Evolutionary conservation across 2,113 vertebrate genomes (phyloP).

Genomic region (Callaeas wilsoni): DNA sequence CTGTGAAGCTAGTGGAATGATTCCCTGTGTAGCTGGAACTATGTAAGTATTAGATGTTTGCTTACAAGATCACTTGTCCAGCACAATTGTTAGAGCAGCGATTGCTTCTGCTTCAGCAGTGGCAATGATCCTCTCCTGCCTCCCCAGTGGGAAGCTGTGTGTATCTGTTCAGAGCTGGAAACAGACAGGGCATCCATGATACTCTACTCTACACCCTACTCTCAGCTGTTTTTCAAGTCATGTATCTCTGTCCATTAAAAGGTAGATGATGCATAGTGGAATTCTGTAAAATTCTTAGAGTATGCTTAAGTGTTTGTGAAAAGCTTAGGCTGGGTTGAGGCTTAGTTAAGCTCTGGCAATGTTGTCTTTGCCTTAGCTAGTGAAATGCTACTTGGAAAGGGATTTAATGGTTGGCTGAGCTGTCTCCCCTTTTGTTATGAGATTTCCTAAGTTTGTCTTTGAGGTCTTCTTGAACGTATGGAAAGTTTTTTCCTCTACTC

Average conservation of each 20-base stretch:
- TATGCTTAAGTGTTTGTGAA: not conserved
- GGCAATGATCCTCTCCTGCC: not conserved
- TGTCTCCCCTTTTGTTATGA: not conserved
- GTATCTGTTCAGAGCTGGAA: not conserved
- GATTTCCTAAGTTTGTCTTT: not conserved
- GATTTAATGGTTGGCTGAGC: not conserved
- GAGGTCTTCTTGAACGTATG: not conserved
- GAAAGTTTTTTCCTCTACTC: not conserved
- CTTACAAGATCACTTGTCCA: not conserved
- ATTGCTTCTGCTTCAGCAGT: not conserved
- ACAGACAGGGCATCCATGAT: not conserved
- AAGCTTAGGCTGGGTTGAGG: not conserved
- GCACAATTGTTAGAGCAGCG: not conserved
- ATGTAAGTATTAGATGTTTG: constrained; percentile 33
- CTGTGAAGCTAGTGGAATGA: constrained; percentile 33
- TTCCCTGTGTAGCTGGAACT: not conserved
- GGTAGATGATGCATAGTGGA: not conserved
- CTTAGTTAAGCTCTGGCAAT: not conserved
- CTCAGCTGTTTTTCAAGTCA: not conserved
- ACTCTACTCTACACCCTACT: not conserved
- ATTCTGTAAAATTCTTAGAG: not conserved
- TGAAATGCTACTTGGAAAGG: not conserved
- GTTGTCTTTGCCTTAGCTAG: not conserved
- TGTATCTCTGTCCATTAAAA: not conserved
- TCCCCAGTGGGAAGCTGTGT: not conserved